Evolutionary conservation across 2,797 vertebrate genomes (phyloP), one percentile per base, ranked within the genome.

Genomic region (Enteromius treurensis): DNA sequence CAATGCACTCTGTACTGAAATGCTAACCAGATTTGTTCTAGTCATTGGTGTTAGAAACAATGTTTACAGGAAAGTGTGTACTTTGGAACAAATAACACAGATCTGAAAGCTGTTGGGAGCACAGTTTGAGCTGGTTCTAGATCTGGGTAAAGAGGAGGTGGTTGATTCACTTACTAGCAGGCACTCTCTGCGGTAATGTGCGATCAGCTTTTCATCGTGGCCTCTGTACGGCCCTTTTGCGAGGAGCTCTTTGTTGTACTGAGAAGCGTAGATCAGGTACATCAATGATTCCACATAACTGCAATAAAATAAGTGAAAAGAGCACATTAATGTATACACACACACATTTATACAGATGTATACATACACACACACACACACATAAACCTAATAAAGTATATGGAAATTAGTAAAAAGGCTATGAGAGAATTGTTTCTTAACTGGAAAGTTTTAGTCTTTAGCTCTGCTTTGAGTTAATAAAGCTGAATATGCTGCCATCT

Each of bases 161-260:
- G 62, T 58, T 32, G n/a, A 84, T 62, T 19, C 34, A 37, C 81
- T 64, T 70, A 84, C 83, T 78, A 99, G 95, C 91, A 99, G 94
- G 92, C 98, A 99, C 91, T 98, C 96, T 87, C 98, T 94, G 84
- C 98, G 96, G 92, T 98, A 98, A 93, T 96, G 94, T 47, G 96
- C 95, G 19, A 99, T 94, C 58, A 98, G 88, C 85, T 97, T 95
- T 83, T 97, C 96, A 4, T 96, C 94, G 1, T 98, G 97, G 45
- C 98, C 98, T 90, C 97, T 93, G 93, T 97, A 97, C 0, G 91
- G 94, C 55, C 98, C 97, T 93, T 96, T 98, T 10, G 93, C 94
- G 90, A 98, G 87, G 69, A 99, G 97, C 90, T 98, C 97, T 92
- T 96, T 98, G 93, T 99, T 99, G 94, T 96, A 98, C 93, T 98